These are phyloP conservation scores for Vimba vimba DNA, from an alignment of 2,113 vertebrate genomes.

Conservation along the genomic window DNA sequence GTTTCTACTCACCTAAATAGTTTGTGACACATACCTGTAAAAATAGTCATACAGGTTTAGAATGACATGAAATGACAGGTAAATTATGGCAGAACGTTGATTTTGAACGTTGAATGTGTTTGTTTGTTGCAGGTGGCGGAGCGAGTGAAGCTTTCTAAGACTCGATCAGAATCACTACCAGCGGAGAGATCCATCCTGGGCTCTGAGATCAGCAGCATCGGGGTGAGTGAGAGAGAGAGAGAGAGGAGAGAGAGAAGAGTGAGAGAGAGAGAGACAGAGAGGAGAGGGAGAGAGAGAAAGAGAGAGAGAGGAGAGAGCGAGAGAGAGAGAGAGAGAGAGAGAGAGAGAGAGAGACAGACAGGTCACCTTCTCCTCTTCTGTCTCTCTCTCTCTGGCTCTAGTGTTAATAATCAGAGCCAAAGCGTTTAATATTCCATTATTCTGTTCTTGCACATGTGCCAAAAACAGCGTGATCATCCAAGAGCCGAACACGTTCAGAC, in stretches of 20 bases:
- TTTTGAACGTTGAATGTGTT: neutral
- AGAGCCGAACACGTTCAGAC: neutral
- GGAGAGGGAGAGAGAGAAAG: too few species aligned
- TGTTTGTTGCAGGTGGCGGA: constrained; percentile 80
- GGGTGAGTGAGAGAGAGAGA: constrained; percentile 76
- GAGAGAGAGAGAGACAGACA: neutral
- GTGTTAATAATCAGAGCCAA: neutral
- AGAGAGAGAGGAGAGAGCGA: too few species aligned
- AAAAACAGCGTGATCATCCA: neutral
- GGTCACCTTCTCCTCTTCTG: neutral
- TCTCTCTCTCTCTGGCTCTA: neutral
- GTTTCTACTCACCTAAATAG: too few species aligned
- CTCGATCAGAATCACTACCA: constrained; percentile 84
- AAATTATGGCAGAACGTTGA: too few species aligned
- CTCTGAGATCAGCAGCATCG: constrained; percentile 89
- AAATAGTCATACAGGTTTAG: too few species aligned
- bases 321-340: too few species aligned
- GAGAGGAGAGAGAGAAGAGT: fast-evolving
- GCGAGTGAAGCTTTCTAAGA: constrained; percentile 89
- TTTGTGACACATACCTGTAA: too few species aligned
- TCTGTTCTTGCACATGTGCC: neutral
- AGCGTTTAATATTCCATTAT: neutral
- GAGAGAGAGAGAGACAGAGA: too few species aligned
- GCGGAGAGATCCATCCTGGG: constrained; percentile 86
- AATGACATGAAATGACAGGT: too few species aligned